A percentile compares a stretch with the other conserved stretches of the same genome.
Evolutionary conservation across 2,888 invertebrate species (phyloP).

Genomic region (Uropetala carovei): DNA sequence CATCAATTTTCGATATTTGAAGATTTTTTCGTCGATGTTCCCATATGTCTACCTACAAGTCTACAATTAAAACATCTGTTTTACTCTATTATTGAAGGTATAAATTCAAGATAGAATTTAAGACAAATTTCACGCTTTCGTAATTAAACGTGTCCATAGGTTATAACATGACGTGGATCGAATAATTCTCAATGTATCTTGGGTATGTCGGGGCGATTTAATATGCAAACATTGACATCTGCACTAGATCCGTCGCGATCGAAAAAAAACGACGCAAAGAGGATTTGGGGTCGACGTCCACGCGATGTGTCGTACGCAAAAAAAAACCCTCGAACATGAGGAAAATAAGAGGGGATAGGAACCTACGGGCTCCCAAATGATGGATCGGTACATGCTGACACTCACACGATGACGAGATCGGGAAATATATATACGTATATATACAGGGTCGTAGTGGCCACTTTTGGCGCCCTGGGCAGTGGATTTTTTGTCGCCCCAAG

Average conservation of each 20-base stretch:
- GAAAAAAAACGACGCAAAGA: background rate
- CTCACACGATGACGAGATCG: background rate
- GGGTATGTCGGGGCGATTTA: background rate
- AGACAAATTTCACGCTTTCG: too few species aligned
- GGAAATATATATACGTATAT: background rate
- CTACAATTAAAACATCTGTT: too few species aligned
- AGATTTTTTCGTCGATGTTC: too few species aligned
- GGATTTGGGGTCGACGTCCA: background rate
- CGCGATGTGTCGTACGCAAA: background rate
- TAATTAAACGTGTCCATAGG: too few species aligned
- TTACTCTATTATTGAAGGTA: too few species aligned
- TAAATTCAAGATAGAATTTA: too few species aligned
- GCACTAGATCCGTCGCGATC: background rate
- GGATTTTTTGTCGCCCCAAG: too few species aligned
- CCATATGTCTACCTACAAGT: too few species aligned
- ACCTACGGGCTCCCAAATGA: background rate
- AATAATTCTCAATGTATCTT: background rate
- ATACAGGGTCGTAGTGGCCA: too few species aligned
- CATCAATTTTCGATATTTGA: too few species aligned
- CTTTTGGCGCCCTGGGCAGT: too few species aligned
- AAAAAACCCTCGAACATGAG: background rate
- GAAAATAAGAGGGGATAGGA: background rate
- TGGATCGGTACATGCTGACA: background rate
- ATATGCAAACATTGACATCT: background rate
- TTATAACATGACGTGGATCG: background rate